Base-by-base conservation (phyloP, 92 coral and sea anemone genomes). In the Porites rus region DNA sequence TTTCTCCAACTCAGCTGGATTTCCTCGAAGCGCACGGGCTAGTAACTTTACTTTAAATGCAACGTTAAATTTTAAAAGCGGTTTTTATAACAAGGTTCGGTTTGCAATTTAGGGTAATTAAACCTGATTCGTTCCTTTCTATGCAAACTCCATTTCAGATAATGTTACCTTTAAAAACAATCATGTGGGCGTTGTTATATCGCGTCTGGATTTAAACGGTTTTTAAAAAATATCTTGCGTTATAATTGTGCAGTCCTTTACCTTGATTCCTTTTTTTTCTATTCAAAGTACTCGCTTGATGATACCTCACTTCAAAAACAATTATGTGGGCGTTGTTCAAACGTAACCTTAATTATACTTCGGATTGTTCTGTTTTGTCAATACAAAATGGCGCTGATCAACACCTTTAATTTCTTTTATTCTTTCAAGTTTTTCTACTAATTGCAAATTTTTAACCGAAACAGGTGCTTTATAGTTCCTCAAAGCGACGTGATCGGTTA, bases 371-470 rank as follows among this genome's bases (percentile, higher is more conserved):
- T 69, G 14, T 69, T 54, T 71, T 58, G 12, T 81, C 43, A 81
- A 81, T 81, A 70, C 69, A 58, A 70, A 58, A 79, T 52, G 10
- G 50, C 22, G 66, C 51, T 52, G 52, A 59, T 64, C 22, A 79
- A 19, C 69, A 58, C 65, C n/a, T 58, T 59, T 54, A 54, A 51
- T 67, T 58, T 71, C 67, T 60, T 70, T 81, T 59, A 28, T 81
- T 81, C 56, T 58, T 50, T 65, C 7, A 22, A 50, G 53, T 60
- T 81, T 70, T 69, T 28, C 7, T 7, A 17, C 86, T 81, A 81
- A 81, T 81, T 81, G 69, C 17, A 71, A 68, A 54, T 58, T 81
- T 38, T 38, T 28, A 81, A 81, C 25, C 56, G 31, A 17, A 58
- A 51, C 86, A 81, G 86, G 68, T 81, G 86, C 7, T 71, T 8